Evolutionary conservation across 2,797 vertebrate genomes (phyloP).

Genomic region (Cercopithecus hamlyni): DNA sequence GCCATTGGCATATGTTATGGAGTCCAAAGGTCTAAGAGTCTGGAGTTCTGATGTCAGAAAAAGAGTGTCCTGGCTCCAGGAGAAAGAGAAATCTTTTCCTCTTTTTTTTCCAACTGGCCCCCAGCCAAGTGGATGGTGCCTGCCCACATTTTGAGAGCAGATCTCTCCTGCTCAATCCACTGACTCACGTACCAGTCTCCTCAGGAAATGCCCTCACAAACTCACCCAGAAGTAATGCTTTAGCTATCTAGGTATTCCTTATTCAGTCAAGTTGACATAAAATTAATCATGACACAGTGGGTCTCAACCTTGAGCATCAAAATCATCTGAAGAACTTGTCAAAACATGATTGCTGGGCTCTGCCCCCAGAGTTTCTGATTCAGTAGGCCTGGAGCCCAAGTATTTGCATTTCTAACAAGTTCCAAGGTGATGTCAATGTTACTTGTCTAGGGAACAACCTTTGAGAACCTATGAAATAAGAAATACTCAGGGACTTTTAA

Average conservation of each 20-base stretch:
- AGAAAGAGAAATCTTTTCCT: neutral
- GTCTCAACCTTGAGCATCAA: neutral
- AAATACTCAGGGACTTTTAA: neutral
- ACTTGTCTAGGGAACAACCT: neutral
- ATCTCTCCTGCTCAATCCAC: neutral
- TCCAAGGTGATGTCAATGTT: neutral
- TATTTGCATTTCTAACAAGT: neutral
- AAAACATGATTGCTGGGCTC: too few species aligned
- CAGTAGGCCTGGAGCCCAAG: neutral
- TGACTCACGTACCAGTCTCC: neutral
- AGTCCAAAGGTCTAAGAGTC: neutral
- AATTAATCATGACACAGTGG: neutral
- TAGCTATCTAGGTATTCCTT: neutral
- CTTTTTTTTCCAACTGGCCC: too few species aligned
- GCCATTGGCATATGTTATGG: neutral
- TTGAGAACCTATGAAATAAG: neutral
- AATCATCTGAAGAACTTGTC: neutral
- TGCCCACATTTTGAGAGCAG: neutral
- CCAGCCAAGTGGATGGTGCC: neutral
- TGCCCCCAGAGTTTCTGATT: neutral
- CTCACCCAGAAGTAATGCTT: neutral
- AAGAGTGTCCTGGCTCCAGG: neutral
- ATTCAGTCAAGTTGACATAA: neutral
- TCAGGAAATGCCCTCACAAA: neutral
- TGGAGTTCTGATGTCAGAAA: neutral